A percentile compares a stretch with the other conserved stretches of the same genome.
Conservation (phyloP, 2,113 vertebrate genomes). For the Todiramphus saurophagus region DNA sequence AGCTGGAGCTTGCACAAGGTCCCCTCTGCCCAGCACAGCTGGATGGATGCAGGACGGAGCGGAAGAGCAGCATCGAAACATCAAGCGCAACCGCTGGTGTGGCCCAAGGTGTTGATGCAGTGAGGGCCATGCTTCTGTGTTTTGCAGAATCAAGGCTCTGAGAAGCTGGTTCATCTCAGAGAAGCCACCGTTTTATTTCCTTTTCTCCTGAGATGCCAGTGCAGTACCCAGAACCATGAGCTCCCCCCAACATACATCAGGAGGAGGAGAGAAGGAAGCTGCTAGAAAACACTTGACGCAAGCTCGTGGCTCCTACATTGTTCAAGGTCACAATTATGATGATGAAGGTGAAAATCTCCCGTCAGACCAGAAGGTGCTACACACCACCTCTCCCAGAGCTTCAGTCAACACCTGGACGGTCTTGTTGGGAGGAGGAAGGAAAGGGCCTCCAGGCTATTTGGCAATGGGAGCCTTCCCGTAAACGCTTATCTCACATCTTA, state of each 20-base stretch:
- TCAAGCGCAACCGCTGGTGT: accelerated
- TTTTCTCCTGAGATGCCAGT: not conserved
- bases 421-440: not conserved
- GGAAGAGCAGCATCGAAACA: accelerated
- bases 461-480: not conserved
- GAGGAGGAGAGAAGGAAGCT: not conserved
- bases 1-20: not conserved
- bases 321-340: not conserved
- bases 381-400: not conserved
- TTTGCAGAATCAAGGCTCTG: not conserved
- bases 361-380: not conserved
- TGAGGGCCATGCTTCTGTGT: accelerated
- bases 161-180: accelerated
- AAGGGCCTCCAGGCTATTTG: not conserved
- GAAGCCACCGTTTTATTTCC: not conserved
- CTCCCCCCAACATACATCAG: not conserved
- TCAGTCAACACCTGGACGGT: not conserved
- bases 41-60: accelerated
- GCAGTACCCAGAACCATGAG: not conserved
- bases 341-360: not conserved
- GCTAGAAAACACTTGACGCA: not conserved
- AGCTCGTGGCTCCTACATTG: no score
- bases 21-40: not conserved
- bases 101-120: not conserved
- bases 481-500: not conserved